Evolutionary conservation across 2,797 vertebrate species (phyloP).

Genomic region (Gymnoscopelus braueri): DNA sequence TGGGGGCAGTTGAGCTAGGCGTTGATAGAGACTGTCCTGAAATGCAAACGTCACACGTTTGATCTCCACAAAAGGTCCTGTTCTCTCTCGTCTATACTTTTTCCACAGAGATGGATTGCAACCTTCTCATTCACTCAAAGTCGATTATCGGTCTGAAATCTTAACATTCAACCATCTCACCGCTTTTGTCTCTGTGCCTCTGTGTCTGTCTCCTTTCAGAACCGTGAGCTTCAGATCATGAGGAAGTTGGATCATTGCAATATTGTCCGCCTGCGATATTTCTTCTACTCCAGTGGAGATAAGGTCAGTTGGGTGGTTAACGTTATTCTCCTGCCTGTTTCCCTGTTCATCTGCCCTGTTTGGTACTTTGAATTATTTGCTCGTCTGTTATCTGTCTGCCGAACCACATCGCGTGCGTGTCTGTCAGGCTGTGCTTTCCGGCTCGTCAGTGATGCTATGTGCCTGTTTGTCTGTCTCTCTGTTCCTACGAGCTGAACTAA

Average conservation of each 20-base stretch:
- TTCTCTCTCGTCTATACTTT: too few relatives aligned
- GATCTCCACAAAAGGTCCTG: too few relatives aligned
- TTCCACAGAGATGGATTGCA: too few relatives aligned
- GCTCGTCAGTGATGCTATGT: not conserved
- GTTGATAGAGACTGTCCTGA: too few relatives aligned
- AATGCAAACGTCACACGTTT: too few relatives aligned
- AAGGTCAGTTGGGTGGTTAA: constrained; percentile 83
- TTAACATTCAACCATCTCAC: too few relatives aligned
- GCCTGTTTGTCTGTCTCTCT: constrained; percentile 12
- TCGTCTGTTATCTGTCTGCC: not conserved
- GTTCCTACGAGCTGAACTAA: constrained; percentile 4
- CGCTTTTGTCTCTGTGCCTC: not conserved
- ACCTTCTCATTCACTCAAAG: too few relatives aligned
- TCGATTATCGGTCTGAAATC: too few relatives aligned
- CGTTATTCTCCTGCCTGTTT: not conserved
- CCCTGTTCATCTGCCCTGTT: not conserved
- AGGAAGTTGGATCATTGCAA: constrained; percentile 99
- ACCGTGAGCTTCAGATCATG: constrained; percentile 98
- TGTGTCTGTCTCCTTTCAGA: constrained; percentile 71
- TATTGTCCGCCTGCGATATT: constrained; percentile 97
- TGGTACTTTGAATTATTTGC: not conserved
- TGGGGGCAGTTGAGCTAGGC: too few relatives aligned
- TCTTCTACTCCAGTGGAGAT: constrained; percentile 98
- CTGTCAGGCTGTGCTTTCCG: not conserved
- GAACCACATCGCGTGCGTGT: not conserved